phyloP scores from a whole-genome alignment of 2,113 vertebrate genomes.

The Marcusenius ussheri region DNA sequence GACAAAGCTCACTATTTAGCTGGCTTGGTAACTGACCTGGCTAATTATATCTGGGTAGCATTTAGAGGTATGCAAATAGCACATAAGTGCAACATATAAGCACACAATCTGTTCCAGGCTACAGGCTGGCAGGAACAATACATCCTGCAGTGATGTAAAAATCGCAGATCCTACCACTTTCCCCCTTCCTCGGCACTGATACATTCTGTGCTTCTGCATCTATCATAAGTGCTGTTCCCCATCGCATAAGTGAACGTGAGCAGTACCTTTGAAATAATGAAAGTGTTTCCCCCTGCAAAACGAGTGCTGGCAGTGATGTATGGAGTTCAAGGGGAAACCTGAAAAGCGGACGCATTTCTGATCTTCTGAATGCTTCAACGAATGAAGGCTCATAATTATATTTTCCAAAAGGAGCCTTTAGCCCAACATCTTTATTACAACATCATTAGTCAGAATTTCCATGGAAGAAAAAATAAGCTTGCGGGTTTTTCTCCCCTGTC shows the following conservation, averaged over 20 bases:
- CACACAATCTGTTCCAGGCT: not conserved
- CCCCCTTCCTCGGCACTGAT: conserved; percentile 22
- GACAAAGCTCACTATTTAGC: not conserved
- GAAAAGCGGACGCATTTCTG: conserved; percentile 99
- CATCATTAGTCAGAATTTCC: conserved; percentile 96
- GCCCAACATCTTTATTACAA: conserved; percentile 96
- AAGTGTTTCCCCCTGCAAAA: conserved; percentile 76
- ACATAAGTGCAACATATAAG: not conserved
- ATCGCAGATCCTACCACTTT: not conserved
- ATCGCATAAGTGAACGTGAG: conserved; percentile 60
- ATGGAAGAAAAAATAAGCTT: conserved; percentile 73
- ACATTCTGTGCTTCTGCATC: conserved; percentile 50
- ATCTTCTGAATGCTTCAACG: conserved; percentile 96
- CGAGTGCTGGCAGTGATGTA: conserved; percentile 91
- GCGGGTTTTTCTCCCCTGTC: conserved; percentile 69
- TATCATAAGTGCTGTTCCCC: conserved; percentile 61
- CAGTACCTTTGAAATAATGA: conserved; percentile 66
- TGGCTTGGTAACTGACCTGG: not conserved
- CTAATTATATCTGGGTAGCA: not conserved
- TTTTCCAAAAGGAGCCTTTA: conserved; percentile 97
- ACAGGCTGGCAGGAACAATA: not conserved
- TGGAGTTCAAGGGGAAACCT: conserved; percentile 93
- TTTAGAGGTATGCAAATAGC: not conserved
- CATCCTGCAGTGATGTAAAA: not conserved
- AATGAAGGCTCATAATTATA: conserved; percentile 99